A percentile compares a stretch with the other conserved stretches of the same genome.
Evolutionary conservation across 2,888 invertebrate species (phyloP).

Genomic region (Augiades crinisus): DNA sequence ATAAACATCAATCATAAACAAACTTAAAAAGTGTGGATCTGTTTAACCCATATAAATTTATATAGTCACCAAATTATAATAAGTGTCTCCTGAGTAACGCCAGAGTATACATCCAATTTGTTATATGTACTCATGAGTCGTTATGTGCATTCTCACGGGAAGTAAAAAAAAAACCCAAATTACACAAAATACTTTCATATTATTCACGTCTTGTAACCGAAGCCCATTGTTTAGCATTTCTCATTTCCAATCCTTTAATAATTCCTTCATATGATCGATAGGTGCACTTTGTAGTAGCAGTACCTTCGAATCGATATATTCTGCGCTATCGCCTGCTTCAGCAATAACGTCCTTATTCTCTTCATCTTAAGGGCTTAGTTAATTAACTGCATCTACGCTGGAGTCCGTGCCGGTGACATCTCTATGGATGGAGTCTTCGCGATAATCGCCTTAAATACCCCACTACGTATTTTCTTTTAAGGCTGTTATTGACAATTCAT

Average conservation of each 20-base stretch:
- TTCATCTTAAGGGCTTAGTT: slow-evolving; percentile 29
- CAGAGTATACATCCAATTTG: no score
- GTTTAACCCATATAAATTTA: no score
- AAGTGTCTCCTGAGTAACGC: no score
- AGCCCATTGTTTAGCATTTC: slow-evolving; percentile 49
- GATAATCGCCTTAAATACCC: slow-evolving; percentile 35
- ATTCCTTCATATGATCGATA: slow-evolving; percentile 55
- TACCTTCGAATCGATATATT: slow-evolving; percentile 48
- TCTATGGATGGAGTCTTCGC: slow-evolving; percentile 56
- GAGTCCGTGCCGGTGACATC: slow-evolving; percentile 28
- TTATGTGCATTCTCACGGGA: no score
- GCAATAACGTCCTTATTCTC: slow-evolving; percentile 34
- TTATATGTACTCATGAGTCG: no score
- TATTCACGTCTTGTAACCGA: no score
- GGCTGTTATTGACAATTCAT: slow-evolving; percentile 35
- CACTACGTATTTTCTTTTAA: slow-evolving; percentile 33
- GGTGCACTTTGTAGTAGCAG: slow-evolving; percentile 49
- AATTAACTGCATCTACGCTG: slow-evolving; percentile 23
- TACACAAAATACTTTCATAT: no score
- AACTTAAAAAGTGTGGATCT: no score
- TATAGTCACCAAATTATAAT: no score
- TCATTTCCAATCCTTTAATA: slow-evolving; percentile 45
- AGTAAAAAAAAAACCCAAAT: no score
- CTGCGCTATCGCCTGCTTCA: slow-evolving; percentile 30
- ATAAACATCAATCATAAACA: no score